Evolutionary conservation across 2,797 vertebrate genomes (phyloP).

Genomic region (Choloepus didactylus): DNA sequence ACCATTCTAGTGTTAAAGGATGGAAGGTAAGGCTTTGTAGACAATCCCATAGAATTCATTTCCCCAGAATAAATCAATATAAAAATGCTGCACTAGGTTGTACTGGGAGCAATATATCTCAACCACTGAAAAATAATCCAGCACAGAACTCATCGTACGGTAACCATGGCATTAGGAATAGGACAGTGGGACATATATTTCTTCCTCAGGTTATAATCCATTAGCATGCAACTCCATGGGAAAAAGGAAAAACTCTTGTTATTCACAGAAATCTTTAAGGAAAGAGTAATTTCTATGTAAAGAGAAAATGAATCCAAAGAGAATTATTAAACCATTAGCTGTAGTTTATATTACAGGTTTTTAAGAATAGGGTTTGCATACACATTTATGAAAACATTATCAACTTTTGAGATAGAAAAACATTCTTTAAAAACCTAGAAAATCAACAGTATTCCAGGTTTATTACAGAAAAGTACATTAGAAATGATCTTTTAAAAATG

Average conservation of each 20-base stretch:
- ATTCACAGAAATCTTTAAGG: constrained; percentile 60
- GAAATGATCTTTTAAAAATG: constrained; percentile 28
- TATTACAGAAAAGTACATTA: neutral
- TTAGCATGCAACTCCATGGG: constrained; percentile 7
- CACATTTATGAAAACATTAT: neutral
- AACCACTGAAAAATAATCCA: constrained; percentile 53
- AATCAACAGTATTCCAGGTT: neutral
- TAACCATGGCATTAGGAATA: constrained; percentile 58
- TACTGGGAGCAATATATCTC: constrained; percentile 57
- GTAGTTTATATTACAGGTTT: neutral
- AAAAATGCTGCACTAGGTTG: constrained; percentile 22
- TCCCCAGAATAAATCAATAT: constrained; percentile 64
- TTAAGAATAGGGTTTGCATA: neutral
- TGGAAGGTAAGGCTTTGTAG: constrained; percentile 44
- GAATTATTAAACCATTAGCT: constrained; percentile 7
- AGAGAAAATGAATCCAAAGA: constrained; percentile 24
- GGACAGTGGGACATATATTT: neutral
- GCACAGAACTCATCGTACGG: constrained; percentile 6
- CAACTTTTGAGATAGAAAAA: constrained; percentile 27
- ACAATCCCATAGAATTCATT: constrained; percentile 26
- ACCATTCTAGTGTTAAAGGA: constrained; percentile 38
- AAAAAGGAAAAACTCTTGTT: neutral
- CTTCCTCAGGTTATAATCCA: neutral
- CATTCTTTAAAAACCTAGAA: constrained; percentile 47
- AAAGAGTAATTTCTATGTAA: constrained; percentile 4